phyloP scores from a whole-genome alignment of 1,140 invertebrate species.

The Drosophila bocqueti region DNA sequence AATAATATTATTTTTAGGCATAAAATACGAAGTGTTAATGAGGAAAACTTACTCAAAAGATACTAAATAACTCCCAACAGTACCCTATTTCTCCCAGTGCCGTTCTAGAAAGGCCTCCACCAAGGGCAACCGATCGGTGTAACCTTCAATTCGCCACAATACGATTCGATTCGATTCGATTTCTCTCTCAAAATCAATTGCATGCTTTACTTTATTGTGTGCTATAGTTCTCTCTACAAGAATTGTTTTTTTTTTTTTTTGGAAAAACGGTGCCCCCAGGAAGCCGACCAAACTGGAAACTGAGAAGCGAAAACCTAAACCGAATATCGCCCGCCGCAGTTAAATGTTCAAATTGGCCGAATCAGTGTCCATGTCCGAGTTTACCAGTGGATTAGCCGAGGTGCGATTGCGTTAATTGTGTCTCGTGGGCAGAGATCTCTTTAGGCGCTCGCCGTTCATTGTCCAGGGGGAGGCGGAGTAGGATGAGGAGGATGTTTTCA shows the following conservation, averaged over 20 bases:
- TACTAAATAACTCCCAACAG: background rate
- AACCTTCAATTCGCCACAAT: slow-evolving; percentile 50
- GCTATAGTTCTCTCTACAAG: slow-evolving; percentile 42
- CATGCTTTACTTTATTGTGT: slow-evolving; percentile 71
- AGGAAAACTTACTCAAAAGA: too few relatives aligned
- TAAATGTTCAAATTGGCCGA: slow-evolving; percentile 48
- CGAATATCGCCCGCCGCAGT: slow-evolving; percentile 36
- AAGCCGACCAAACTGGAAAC: slow-evolving; percentile 31
- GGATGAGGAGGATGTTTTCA: slow-evolving; percentile 56
- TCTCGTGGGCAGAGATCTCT: slow-evolving; percentile 56
- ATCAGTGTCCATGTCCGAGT: slow-evolving; percentile 58
- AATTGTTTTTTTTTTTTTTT: slow-evolving; percentile 12
- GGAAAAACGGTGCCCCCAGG: slow-evolving; percentile 25
- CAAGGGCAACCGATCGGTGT: slow-evolving; percentile 51
- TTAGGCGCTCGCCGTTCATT: slow-evolving; percentile 22
- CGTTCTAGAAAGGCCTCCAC: slow-evolving; percentile 52
- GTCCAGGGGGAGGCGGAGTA: slow-evolving; percentile 4
- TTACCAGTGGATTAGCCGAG: slow-evolving; percentile 35
- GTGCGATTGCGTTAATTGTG: slow-evolving; percentile 67
- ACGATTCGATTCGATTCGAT: slow-evolving; percentile 61
- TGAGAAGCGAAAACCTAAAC: slow-evolving; percentile 6
- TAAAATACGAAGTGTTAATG: too few relatives aligned
- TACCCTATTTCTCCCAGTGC: slow-evolving; percentile 25
- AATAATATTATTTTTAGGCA: too few relatives aligned
- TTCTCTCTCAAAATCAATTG: slow-evolving; percentile 70